Percentiles rank a stretch among this genome's conserved stretches.
Evolutionary conservation across 2,113 vertebrate species (phyloP).

Genomic region (Suncus etruscus): DNA sequence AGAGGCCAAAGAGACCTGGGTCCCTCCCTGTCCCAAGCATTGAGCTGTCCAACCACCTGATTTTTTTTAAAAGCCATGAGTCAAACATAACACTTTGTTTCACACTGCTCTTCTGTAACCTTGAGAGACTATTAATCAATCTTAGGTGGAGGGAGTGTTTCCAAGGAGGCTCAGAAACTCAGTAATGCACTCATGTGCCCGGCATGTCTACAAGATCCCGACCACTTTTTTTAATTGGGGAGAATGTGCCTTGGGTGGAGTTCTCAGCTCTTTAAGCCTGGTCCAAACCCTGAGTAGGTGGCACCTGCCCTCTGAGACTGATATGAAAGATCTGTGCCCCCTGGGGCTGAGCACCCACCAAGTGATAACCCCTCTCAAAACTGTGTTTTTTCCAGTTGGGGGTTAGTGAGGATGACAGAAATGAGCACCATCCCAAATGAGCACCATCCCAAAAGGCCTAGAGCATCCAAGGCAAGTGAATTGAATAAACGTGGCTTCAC

Average conservation of each 20-base stretch:
- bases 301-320: not conserved
- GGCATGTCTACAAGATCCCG: not conserved
- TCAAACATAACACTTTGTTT: not conserved
- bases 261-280: not conserved
- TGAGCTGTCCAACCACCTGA: too few species aligned
- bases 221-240: not conserved
- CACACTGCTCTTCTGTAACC: not conserved
- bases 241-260: not conserved
- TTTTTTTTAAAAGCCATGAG: not conserved
- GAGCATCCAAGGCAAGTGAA: not conserved
- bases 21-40: too few species aligned
- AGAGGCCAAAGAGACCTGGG: too few species aligned
- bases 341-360: not conserved
- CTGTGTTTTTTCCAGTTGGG: not conserved
- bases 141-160: too few species aligned
- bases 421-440: not conserved
- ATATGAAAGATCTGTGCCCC: not conserved
- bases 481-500: too few species aligned
- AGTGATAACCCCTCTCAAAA: not conserved
- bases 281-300: not conserved
- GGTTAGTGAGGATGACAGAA: not conserved
- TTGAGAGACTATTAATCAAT: not conserved
- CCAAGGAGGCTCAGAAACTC: too few species aligned
- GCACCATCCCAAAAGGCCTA: not conserved
- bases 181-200: not conserved